Percentiles rank a stretch among this genome's conserved stretches.
Evolutionary conservation across 1,140 invertebrate species (phyloP).

Genomic region (Bombus ignitus): DNA sequence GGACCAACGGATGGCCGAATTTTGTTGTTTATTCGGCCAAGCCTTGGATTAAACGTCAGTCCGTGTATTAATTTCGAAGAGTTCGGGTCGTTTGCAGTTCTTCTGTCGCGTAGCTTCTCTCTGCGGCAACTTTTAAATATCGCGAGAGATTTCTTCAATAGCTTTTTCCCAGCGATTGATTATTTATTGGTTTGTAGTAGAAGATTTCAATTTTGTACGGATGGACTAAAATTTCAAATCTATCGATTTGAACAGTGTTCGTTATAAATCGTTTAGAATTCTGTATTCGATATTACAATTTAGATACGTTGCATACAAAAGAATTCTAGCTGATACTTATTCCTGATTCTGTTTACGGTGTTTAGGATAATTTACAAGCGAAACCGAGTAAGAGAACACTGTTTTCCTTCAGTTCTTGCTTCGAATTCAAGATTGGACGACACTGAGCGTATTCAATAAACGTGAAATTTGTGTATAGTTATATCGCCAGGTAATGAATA

Average conservation of each 20-base stretch:
- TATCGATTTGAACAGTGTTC: not conserved
- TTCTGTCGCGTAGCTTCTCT: not conserved
- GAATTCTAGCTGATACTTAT: not conserved
- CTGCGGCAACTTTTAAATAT: not conserved
- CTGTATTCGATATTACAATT: not conserved
- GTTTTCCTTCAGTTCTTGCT: not conserved
- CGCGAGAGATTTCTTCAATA: not conserved
- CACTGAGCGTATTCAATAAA: not conserved
- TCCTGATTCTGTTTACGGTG: not conserved
- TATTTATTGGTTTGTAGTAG: not conserved
- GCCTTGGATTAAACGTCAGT: constrained; percentile 42
- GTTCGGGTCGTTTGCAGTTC: not conserved
- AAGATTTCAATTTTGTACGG: not conserved
- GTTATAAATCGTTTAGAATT: not conserved
- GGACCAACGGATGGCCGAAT: constrained; percentile 72
- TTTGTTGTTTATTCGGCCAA: constrained; percentile 2
- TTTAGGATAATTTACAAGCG: not conserved
- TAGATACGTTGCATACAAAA: not conserved
- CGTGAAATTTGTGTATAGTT: too few species aligned
- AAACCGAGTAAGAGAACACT: not conserved
- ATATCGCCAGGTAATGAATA: too few species aligned
- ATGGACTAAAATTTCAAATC: not conserved
- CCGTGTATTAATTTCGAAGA: constrained; percentile 54
- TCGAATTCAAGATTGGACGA: not conserved
- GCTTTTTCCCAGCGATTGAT: not conserved